Evolutionary conservation across 2,888 invertebrate genomes (phyloP).

Genomic region (Harmothoe impar): DNA sequence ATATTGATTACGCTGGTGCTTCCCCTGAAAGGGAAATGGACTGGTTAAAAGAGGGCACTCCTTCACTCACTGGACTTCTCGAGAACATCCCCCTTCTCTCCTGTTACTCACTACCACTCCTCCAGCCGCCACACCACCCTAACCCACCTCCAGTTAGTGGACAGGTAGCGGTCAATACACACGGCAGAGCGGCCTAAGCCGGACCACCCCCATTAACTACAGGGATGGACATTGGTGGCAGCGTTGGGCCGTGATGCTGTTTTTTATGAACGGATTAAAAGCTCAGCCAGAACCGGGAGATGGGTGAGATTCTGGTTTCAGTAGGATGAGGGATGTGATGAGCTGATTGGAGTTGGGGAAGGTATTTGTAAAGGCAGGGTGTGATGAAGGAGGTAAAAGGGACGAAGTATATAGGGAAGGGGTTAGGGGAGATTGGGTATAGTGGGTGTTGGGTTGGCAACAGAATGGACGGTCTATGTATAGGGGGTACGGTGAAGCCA

Average conservation of each 20-base stretch:
- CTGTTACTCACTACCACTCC: background rate
- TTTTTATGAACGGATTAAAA: too few relatives aligned
- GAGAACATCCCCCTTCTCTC: background rate
- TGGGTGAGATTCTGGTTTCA: too few relatives aligned
- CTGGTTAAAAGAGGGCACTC: constrained; percentile 9
- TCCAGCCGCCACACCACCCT: background rate
- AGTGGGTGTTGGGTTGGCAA: too few relatives aligned
- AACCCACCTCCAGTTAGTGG: background rate
- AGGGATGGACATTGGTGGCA: background rate
- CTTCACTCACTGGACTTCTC: background rate
- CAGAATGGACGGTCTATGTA: too few relatives aligned
- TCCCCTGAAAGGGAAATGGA: background rate
- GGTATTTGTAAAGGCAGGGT: background rate
- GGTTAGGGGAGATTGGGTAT: too few relatives aligned
- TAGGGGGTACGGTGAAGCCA: too few relatives aligned
- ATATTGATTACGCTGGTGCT: background rate
- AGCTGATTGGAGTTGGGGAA: background rate
- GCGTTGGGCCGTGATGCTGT: background rate
- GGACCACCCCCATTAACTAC: constrained; percentile 15
- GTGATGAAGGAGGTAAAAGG: too few relatives aligned
- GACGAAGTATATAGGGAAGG: too few relatives aligned
- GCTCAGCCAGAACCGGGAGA: too few relatives aligned
- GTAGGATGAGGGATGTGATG: background rate
- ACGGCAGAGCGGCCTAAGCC: background rate
- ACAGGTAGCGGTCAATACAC: constrained; percentile 20